Evolutionary conservation across 1,140 invertebrate genomes (phyloP), one percentile per base, ranked within the genome.

Genomic region (Belonocnema kinseyi): DNA sequence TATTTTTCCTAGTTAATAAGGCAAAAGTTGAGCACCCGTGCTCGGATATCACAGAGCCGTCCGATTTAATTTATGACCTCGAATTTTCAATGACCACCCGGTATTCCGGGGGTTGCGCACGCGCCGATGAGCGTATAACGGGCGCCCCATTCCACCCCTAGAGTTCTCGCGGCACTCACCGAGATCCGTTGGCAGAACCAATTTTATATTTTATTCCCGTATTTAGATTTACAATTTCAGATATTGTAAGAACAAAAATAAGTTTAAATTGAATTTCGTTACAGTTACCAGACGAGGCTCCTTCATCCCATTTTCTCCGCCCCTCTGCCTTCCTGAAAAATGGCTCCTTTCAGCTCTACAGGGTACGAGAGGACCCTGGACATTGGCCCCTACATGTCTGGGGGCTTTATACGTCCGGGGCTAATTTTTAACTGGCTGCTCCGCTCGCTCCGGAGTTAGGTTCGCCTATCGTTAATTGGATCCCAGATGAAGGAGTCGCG

Each of bases 231-330:
- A 87, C 82, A 86, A 83, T 86, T 86, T 78, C 81, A 85, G 85
- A 88, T 88, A 88, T 87, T 86, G 86, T 82, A 79, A 85, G 85
- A 85, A 86, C 85, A 87, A 89, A 89, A 90, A 89, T 89, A 89
- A 89, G 85, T 85, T 88, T 84, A 85, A 88, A 89, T 90, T 85
- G 87, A 88, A 89, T 89, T 89, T 82, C 83, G 33, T 79, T 76
- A 26, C 61, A 46, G 61, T 66, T 40, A 16, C 61, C 26, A 66
- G 61, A 66, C 58, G 40, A 33, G 58, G 21, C 40, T 66, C n/a
- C 61, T 66, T 66, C 61, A 46, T 66, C 26, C 26, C 26, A 16
- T 66, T 66, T 52, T 79, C 76, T 78, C 50, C 75, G 17, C 66
- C 51, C 52, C 79, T 66, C 58, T 76, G 76, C 53, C 51, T 75